Conservation (phyloP, 2,888 invertebrate species). For the Acanthacorydalis orientalis region DNA sequence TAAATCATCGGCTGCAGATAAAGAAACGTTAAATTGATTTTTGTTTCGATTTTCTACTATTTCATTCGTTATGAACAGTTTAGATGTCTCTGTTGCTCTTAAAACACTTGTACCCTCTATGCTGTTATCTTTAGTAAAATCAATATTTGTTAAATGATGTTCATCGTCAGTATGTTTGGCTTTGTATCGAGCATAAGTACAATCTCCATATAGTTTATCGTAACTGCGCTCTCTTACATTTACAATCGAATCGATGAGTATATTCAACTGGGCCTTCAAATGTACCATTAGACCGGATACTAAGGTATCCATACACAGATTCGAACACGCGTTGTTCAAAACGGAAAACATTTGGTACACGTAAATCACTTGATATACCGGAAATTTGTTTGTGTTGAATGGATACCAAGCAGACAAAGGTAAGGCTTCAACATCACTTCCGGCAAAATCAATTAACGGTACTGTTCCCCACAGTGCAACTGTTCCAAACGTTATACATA, state of each 20-base stretch:
- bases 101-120: too few relatives aligned
- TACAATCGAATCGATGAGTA: slow-evolving; percentile 25
- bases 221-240: slow-evolving; percentile 8
- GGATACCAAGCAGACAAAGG: slow-evolving; percentile 25
- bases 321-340: slow-evolving; percentile 28
- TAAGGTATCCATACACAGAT: slow-evolving; percentile 32
- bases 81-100: too few relatives aligned
- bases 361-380: slow-evolving; percentile 28
- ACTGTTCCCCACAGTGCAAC: slow-evolving; percentile 19
- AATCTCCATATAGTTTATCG: background rate
- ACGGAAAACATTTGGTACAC: slow-evolving; percentile 30
- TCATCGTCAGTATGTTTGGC: background rate
- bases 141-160: too few relatives aligned
- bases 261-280: slow-evolving; percentile 28
- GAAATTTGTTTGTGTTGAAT: slow-evolving; percentile 24
- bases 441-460: slow-evolving; percentile 16
- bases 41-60: too few relatives aligned
- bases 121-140: too few relatives aligned
- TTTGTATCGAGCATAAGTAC: background rate
- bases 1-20: too few relatives aligned
- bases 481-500: slow-evolving; percentile 15
- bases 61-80: too few relatives aligned
- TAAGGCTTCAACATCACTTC: background rate
- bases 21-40: too few relatives aligned
- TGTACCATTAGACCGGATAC: slow-evolving; percentile 30